These are phyloP conservation scores for Willowsia nigromaculata DNA, from an alignment of 2,888 invertebrate species.

Conservation along the genomic window DNA sequence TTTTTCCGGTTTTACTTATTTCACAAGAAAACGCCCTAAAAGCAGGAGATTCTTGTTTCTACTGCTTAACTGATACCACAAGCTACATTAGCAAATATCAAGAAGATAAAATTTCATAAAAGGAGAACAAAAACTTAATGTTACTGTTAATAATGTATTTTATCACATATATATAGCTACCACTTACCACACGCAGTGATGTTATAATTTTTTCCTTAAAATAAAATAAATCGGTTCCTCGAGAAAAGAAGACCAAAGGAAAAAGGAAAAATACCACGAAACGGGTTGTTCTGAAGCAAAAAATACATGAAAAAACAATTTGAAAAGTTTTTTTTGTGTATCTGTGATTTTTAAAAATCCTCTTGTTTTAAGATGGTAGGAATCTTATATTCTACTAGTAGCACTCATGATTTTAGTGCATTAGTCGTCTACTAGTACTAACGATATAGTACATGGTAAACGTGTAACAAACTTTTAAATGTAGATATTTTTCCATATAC, in stretches of 20 bases:
- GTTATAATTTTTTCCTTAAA: neutral
- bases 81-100: neutral
- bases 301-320: neutral
- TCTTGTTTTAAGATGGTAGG: too few species aligned
- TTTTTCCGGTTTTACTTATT: conserved; percentile 48
- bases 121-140: neutral
- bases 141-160: too few species aligned
- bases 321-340: conserved; percentile 22
- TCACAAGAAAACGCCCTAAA: neutral
- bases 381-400: too few species aligned
- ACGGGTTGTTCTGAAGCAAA: conserved; percentile 43
- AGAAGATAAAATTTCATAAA: neutral
- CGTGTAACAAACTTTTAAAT: neutral
- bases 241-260: conserved; percentile 33
- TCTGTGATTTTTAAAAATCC: too few species aligned
- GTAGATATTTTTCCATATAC: too few species aligned
- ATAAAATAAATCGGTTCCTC: neutral
- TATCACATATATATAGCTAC: too few species aligned
- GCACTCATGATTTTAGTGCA: too few species aligned
- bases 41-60: neutral
- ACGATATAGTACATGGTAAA: neutral
- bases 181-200: neutral
- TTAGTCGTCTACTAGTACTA: conserved; percentile 7
- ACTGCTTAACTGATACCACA: neutral
- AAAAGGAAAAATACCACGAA: conserved; percentile 31